Evolutionary conservation across 1,140 invertebrate genomes (phyloP).

Genomic region (Anastrepha ludens): DNA sequence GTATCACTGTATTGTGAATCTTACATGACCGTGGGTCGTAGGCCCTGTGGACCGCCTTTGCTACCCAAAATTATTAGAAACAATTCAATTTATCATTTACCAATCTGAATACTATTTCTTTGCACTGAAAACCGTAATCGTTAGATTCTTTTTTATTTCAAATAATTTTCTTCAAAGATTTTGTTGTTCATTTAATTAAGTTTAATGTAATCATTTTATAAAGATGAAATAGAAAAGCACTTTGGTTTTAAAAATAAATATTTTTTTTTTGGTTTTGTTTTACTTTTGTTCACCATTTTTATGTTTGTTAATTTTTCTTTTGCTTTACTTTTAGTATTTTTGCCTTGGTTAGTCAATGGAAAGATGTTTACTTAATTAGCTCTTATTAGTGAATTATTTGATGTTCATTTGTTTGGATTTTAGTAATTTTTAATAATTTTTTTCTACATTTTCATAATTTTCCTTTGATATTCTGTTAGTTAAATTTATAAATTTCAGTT

Average conservation of each 20-base stretch:
- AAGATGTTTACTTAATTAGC: background rate
- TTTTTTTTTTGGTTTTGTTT: slow-evolving; percentile 38
- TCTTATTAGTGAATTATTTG: background rate
- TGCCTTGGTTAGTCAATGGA: slow-evolving; percentile 33
- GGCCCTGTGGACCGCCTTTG: no score
- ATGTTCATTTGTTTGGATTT: background rate
- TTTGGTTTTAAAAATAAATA: slow-evolving; percentile 47
- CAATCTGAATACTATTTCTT: background rate
- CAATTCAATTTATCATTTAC: background rate
- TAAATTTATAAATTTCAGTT: slow-evolving; percentile 34
- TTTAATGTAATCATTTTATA: slow-evolving; percentile 39
- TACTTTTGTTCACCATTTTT: slow-evolving; percentile 6
- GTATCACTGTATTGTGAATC: no score
- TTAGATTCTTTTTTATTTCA: slow-evolving; percentile 27
- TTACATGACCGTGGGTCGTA: no score
- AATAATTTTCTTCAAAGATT: slow-evolving; percentile 51
- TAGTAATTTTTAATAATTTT: background rate
- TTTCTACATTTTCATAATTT: background rate
- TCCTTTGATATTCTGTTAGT: background rate
- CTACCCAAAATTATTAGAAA: background rate
- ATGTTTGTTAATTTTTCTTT: background rate
- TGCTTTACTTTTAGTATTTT: background rate
- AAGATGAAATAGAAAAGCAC: slow-evolving; percentile 54
- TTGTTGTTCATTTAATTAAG: slow-evolving; percentile 54
- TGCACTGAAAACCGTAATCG: background rate